phyloP scores from a whole-genome alignment of 2,113 vertebrate genomes.

The Onychorhynchus coronatus region DNA sequence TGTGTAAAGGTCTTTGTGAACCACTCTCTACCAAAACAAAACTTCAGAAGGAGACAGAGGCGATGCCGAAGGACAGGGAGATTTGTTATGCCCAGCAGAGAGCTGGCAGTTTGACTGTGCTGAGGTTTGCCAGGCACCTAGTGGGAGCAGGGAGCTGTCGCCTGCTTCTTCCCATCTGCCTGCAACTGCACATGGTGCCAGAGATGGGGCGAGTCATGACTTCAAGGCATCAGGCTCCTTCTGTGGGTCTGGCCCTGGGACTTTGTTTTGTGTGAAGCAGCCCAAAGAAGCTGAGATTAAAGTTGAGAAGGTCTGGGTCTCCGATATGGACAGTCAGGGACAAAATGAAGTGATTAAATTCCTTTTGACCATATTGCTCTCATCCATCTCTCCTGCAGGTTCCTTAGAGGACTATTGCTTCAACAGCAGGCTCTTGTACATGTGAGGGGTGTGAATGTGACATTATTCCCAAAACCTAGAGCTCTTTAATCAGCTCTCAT shows the following conservation, averaged over 20 bases:
- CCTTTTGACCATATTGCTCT: neutral
- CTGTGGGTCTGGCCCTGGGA: neutral
- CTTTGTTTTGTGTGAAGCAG: fast-evolving
- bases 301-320: neutral
- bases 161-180: neutral
- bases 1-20: constrained; percentile 12
- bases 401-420: neutral
- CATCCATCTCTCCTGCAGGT: neutral
- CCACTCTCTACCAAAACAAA: neutral
- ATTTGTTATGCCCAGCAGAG: neutral
- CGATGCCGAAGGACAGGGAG: neutral
- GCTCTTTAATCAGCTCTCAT: neutral
- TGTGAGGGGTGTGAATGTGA: neutral
- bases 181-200: fast-evolving
- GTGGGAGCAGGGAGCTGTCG: fast-evolving
- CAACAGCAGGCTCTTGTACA: neutral
- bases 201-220: fast-evolving
- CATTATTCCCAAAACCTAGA: fast-evolving
- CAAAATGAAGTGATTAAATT: neutral
- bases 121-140: neutral
- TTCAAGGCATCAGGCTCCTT: neutral
- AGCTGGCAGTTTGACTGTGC: neutral
- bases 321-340: neutral
- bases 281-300: neutral
- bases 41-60: neutral